Conservation (phyloP, 2,888 invertebrate genomes). For the Pimpla rufipes region DNA sequence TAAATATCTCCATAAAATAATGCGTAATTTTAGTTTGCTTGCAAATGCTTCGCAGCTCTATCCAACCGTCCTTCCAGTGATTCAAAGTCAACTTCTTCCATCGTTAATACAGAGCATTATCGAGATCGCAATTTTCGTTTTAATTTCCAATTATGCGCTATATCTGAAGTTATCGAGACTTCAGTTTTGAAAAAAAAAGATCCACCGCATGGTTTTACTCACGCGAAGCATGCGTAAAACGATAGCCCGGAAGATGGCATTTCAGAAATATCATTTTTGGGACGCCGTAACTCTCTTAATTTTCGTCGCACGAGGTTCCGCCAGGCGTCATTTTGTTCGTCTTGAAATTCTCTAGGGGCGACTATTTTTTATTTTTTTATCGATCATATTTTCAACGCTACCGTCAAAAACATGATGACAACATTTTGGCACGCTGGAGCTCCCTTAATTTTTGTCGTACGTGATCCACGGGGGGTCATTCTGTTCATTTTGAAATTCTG, state of each 20-base stretch:
- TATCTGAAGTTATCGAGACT: constrained; percentile 1
- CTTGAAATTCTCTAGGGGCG: no score
- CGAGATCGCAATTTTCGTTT: constrained; percentile 1
- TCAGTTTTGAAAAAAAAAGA: constrained; percentile 2
- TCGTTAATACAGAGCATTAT: neutral
- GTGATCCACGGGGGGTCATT: neutral
- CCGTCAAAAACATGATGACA: neutral
- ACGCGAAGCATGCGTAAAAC: no score
- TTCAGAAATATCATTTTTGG: no score
- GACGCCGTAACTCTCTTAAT: no score
- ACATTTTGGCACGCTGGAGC: neutral
- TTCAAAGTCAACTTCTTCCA: neutral
- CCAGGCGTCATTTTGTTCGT: no score
- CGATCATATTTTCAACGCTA: no score
- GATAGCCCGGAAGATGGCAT: no score
- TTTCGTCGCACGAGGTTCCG: no score
- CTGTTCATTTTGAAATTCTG: no score
- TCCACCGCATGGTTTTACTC: no score
- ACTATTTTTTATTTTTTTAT: no score
- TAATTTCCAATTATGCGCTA: neutral
- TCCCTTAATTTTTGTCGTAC: neutral
- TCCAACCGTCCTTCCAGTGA: neutral
- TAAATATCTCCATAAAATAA: no score
- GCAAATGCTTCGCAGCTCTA: neutral
- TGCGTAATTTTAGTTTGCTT: constrained; percentile 7